Evolutionary conservation across 1,140 invertebrate genomes (phyloP), one percentile per base, ranked within the genome.

Genomic region (Asbolus verrucosus): DNA sequence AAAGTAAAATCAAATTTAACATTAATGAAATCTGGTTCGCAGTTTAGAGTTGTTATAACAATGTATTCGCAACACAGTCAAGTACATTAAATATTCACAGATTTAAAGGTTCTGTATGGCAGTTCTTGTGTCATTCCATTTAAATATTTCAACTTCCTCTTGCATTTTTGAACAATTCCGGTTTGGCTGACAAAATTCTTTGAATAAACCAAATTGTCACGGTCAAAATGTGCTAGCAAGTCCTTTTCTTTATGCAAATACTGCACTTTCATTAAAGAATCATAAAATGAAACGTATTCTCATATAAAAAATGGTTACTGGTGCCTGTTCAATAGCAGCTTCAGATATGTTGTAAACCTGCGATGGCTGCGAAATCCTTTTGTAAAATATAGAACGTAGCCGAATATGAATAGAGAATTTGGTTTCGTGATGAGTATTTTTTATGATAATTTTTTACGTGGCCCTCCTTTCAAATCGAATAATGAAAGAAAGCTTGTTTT

Each of bases 151-250:
- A 46, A 14, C 6, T 8, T 19, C 18, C 39, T 18, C 18, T 38
- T 43, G 15, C 16, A 21, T 19, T 16, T 46, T 46, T 46, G 41
- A 19, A 46, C 16, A 46, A 46, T 18, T 46, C 18, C 41, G 18
- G 41, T 46, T 46, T 46, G 41, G 15, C 9, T 14, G 16, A 19
- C 41, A 19, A 46, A 46, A 46, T 46, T 46, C 41, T 18, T 16
- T 46, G 18, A 46, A 46, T 46, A 46, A 46, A 46, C 18, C 41
- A 38, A 38, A 38, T 41, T 41, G n/a, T 19, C 6, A 21, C 24
- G n/a, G 3, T 27, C n/a, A 46, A 46, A 18, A 46, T 46, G 39
- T 43, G 39, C n/a, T 3, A 13, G 33, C 16, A 43, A 13, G 14
- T 18, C 9, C 1, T 46, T 46, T 16, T 46, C 41, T 43, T 43